phyloP scores from a whole-genome alignment of 1,140 invertebrate species.

The Cardiocondyla obscurior region DNA sequence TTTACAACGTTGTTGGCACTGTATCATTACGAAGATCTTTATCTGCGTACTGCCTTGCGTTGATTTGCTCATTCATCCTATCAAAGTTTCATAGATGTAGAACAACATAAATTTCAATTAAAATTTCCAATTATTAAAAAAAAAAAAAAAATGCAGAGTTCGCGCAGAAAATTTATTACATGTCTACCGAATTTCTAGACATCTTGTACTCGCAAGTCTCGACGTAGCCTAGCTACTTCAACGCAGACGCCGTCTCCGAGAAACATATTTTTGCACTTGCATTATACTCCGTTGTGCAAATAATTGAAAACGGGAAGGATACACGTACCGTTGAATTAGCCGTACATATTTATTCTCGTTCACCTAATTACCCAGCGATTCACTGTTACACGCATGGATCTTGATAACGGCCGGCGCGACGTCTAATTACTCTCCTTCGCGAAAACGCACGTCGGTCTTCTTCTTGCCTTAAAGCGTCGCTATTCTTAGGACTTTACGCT shows the following conservation, averaged over 20 bases:
- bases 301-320: not conserved
- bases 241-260: not conserved
- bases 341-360: conserved; percentile 7
- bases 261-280: not conserved
- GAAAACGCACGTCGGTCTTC: conserved; percentile 36
- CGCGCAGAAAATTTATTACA: not conserved
- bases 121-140: not conserved
- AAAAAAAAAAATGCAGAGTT: too few species aligned
- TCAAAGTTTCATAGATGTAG: not conserved
- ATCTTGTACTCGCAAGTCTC: too few species aligned
- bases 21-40: not conserved
- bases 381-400: conserved; percentile 32
- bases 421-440: conserved; percentile 47
- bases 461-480: conserved; percentile 11
- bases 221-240: not conserved
- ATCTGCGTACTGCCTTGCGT: not conserved
- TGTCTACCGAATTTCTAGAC: not conserved
- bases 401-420: conserved; percentile 20
- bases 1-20: not conserved
- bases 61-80: not conserved
- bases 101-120: not conserved
- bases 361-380: conserved; percentile 34
- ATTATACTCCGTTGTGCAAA: not conserved
- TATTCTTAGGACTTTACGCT: conserved; percentile 37
- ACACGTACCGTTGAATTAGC: not conserved